Percentiles rank a stretch among this genome's conserved stretches.
Conservation (phyloP, 2,888 invertebrate species). For the Thereva unica region DNA sequence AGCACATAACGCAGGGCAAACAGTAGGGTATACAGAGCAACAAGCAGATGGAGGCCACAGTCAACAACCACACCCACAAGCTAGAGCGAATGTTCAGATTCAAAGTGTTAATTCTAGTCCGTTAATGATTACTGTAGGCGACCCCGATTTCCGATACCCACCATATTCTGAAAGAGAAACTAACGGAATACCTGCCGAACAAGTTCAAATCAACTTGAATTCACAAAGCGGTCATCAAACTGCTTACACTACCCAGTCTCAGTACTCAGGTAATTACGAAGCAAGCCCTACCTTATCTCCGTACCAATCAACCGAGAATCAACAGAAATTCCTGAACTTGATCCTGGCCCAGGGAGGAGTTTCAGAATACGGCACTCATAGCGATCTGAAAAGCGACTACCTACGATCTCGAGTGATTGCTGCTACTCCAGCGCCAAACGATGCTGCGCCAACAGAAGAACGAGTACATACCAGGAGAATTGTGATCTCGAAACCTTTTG, state of each 20-base stretch:
- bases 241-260: conserved; percentile 9
- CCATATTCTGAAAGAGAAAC: conserved; percentile 41
- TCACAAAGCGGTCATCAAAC: not conserved
- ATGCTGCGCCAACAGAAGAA: conserved; percentile 61
- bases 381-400: not conserved
- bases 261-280: not conserved
- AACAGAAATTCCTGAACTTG: conserved; percentile 61
- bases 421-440: conserved; percentile 62
- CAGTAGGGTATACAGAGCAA: conserved; percentile 37
- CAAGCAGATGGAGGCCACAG: conserved; percentile 37
- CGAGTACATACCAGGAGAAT: conserved; percentile 65
- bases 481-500: conserved; percentile 65
- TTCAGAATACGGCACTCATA: conserved; percentile 49
- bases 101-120: conserved; percentile 48
- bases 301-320: conserved; percentile 56
- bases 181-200: conserved; percentile 41
- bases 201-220: conserved; percentile 8
- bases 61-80: too few species aligned
- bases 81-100: not conserved
- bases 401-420: conserved; percentile 57
- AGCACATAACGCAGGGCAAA: not conserved
- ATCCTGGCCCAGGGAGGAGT: conserved; percentile 59
- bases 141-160: conserved; percentile 48
- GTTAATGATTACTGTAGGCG: conserved; percentile 50
- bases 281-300: conserved; percentile 44